A percentile compares a stretch with the other conserved stretches of the same genome.
Conservation (phyloP, 2,888 invertebrate genomes). For the Erebia ligea region DNA sequence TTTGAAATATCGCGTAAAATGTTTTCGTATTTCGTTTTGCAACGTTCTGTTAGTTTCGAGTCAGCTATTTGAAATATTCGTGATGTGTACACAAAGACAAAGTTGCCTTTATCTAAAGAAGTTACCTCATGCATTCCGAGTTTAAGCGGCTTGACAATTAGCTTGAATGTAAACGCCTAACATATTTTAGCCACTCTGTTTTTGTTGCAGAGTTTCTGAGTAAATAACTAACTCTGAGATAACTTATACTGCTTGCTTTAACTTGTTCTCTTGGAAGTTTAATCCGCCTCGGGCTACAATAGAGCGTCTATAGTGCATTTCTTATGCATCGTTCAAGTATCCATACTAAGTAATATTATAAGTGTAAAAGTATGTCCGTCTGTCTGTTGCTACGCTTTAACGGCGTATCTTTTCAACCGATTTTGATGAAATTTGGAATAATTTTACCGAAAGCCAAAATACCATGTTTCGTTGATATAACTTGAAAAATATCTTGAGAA, state of each 20-base stretch:
- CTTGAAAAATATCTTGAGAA: too few species aligned
- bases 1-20: neutral
- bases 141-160: constrained; percentile 39
- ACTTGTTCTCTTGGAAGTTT: neutral
- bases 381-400: too few species aligned
- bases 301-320: too few species aligned
- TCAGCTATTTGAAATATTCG: constrained; percentile 28
- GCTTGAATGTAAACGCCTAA: constrained; percentile 28
- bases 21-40: neutral
- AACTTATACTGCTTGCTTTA: neutral
- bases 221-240: neutral
- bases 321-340: too few species aligned
- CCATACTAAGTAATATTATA: too few species aligned
- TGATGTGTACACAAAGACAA: constrained; percentile 20
- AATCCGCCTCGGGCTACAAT: too few species aligned
- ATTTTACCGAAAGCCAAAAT: too few species aligned
- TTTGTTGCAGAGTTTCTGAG: neutral
- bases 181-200: constrained; percentile 31
- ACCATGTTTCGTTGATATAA: too few species aligned
- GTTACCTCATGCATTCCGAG: constrained; percentile 31
- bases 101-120: constrained; percentile 35
- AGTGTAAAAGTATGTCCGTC: too few species aligned
- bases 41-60: constrained; percentile 1
- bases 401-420: too few species aligned
- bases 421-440: too few species aligned